A percentile compares a stretch with the other conserved stretches of the same genome.
phyloP scores from a whole-genome alignment of 1,140 invertebrate species.

The Solenopsis invicta region DNA sequence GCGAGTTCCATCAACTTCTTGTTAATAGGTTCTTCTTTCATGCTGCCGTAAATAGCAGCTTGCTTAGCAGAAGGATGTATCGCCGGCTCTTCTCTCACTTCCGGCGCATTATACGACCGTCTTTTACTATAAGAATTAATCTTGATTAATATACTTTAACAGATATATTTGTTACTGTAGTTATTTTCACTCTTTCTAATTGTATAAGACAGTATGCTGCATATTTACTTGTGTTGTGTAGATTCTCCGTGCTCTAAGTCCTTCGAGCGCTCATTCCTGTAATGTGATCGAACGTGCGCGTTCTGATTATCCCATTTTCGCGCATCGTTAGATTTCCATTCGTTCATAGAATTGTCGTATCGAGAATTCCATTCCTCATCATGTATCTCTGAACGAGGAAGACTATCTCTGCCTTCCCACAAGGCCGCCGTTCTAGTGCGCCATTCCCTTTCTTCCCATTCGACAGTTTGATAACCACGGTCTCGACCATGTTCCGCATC shows the following conservation, averaged over 20 bases:
- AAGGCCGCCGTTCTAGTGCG: slow-evolving; percentile 72
- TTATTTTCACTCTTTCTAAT: background rate
- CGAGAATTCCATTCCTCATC: slow-evolving; percentile 84
- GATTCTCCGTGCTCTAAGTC: slow-evolving; percentile 81
- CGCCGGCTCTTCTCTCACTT: slow-evolving; percentile 81
- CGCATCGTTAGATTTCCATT: slow-evolving; percentile 84
- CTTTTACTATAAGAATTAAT: slow-evolving; percentile 79
- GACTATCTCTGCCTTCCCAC: slow-evolving; percentile 84
- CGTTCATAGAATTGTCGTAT: slow-evolving; percentile 82
- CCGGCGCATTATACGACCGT: slow-evolving; percentile 81
- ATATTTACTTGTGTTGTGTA: slow-evolving; percentile 65
- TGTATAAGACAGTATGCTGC: background rate
- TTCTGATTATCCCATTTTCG: slow-evolving; percentile 85
- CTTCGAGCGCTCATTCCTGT: slow-evolving; percentile 84
- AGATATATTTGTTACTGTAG: background rate
- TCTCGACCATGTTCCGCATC: slow-evolving; percentile 83
- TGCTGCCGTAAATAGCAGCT: slow-evolving; percentile 83
- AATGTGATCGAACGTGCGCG: slow-evolving; percentile 81
- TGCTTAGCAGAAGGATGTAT: slow-evolving; percentile 80
- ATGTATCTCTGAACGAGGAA: slow-evolving; percentile 83
- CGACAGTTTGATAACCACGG: slow-evolving; percentile 77
- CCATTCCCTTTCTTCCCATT: slow-evolving; percentile 86
- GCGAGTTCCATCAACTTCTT: slow-evolving; percentile 86
- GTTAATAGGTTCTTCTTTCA: slow-evolving; percentile 86
- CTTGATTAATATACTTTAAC: slow-evolving; percentile 8